Percentiles rank a stretch among this genome's conserved stretches.
Evolutionary conservation across 2,888 invertebrate species (phyloP).

Genomic region (Volucella bombylans): DNA sequence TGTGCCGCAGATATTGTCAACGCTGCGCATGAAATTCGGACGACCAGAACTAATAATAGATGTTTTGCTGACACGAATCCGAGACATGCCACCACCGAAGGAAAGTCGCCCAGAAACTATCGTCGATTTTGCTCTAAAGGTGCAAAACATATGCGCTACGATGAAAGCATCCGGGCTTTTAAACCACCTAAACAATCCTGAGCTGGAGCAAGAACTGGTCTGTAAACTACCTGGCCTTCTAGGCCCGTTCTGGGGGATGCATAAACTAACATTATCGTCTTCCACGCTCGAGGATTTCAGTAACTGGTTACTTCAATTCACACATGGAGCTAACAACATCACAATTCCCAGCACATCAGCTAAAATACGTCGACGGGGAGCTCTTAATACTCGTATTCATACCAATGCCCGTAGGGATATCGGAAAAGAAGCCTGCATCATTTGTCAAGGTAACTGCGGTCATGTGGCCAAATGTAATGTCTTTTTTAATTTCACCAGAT

Average conservation of each 20-base stretch:
- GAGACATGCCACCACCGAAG: slow-evolving; percentile 41
- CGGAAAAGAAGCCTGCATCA: slow-evolving; percentile 18
- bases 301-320: slow-evolving; percentile 52
- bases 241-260: slow-evolving; percentile 58
- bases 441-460: slow-evolving; percentile 41
- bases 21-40: slow-evolving; percentile 53
- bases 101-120: slow-evolving; percentile 50
- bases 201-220: too few relatives aligned
- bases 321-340: too few relatives aligned
- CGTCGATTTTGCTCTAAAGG: slow-evolving; percentile 59
- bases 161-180: slow-evolving; percentile 14
- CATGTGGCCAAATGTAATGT: slow-evolving; percentile 24
- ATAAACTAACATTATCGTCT: slow-evolving; percentile 44
- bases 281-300: slow-evolving; percentile 51
- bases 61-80: slow-evolving; percentile 46
- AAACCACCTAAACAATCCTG: too few relatives aligned
- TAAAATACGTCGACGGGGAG: slow-evolving; percentile 26
- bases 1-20: slow-evolving; percentile 48
- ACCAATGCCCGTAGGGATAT: not conserved
- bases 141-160: slow-evolving; percentile 43
- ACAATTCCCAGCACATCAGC: slow-evolving; percentile 33
- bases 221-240: too few relatives aligned
- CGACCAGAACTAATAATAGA: slow-evolving; percentile 57
- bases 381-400: slow-evolving; percentile 56
- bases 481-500: slow-evolving; percentile 22